Conservation (phyloP, 2,888 invertebrate genomes). For the Drosophila limbata region DNA sequence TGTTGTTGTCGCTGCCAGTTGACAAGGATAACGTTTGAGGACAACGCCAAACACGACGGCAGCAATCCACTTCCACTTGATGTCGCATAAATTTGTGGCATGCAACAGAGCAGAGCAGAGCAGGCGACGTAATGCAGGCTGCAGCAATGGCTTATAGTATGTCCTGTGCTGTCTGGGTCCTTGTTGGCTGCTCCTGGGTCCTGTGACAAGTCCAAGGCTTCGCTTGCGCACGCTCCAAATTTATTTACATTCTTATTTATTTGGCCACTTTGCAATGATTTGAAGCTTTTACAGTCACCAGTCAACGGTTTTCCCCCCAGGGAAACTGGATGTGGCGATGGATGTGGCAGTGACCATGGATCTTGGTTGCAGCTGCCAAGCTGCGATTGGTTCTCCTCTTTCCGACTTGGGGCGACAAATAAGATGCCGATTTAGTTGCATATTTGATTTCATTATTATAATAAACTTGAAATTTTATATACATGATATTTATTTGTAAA, state of each 20-base stretch:
- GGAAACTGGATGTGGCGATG: constrained; percentile 7
- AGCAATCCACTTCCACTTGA: constrained; percentile 59
- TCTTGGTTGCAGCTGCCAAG: constrained; percentile 15
- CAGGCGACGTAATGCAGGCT: constrained; percentile 52
- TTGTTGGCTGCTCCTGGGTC: background rate
- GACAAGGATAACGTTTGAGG: constrained; percentile 37
- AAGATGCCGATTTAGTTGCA: constrained; percentile 1
- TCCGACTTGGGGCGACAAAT: constrained; percentile 2
- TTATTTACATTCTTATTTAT: constrained; percentile 75
- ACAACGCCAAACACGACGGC: constrained; percentile 31
- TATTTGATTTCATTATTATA: background rate
- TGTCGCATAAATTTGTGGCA: constrained; percentile 67
- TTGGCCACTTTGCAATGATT: constrained; percentile 75
- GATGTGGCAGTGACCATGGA: constrained; percentile 4
- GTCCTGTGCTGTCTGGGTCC: constrained; percentile 28
- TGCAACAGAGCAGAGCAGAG: constrained; percentile 35
- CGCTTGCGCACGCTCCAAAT: constrained; percentile 55
- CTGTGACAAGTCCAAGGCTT: constrained; percentile 19
- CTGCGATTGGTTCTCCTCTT: constrained; percentile 35
- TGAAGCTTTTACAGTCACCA: constrained; percentile 41
- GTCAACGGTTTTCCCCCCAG: constrained; percentile 13
- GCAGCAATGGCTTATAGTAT: constrained; percentile 49
- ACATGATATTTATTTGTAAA: too few relatives aligned
- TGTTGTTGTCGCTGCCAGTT: constrained; percentile 35
- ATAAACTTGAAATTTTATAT: too few relatives aligned